Percentiles rank a stretch among this genome's conserved stretches.
These are phyloP conservation scores for Paradoxurus hermaphroditus DNA, from an alignment of 2,113 vertebrate species.

Conservation along the genomic window DNA sequence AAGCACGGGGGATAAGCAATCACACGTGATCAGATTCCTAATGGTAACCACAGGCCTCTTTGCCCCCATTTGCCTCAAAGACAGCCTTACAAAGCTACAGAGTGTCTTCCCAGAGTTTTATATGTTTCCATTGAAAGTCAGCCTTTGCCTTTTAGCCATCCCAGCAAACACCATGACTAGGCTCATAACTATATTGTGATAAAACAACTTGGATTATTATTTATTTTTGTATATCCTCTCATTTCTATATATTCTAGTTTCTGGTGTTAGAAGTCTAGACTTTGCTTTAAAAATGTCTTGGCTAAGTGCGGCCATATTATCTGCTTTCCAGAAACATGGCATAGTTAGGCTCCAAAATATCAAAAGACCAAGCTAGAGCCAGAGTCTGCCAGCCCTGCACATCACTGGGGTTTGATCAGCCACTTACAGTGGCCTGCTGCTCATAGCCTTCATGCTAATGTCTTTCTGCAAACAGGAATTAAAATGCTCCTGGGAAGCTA, in stretches of 20 bases:
- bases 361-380: background rate
- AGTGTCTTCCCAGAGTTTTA: slow-evolving; percentile 24
- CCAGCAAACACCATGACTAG: slow-evolving; percentile 54
- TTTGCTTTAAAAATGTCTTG: background rate
- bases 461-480: background rate
- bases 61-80: background rate
- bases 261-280: background rate
- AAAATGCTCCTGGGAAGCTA: background rate
- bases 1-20: background rate
- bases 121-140: slow-evolving; percentile 49
- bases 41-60: background rate
- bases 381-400: background rate
- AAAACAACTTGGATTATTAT: slow-evolving; percentile 32
- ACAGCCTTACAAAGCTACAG: slow-evolving; percentile 35
- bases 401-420: background rate
- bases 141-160: slow-evolving; percentile 49
- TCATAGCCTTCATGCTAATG: background rate
- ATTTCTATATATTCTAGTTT: slow-evolving; percentile 38
- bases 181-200: background rate
- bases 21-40: background rate
- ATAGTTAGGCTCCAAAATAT: background rate
- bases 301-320: background rate
- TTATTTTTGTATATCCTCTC: slow-evolving; percentile 11
- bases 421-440: background rate
- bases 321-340: background rate